Percentiles rank a stretch among this genome's conserved stretches.
phyloP scores from a whole-genome alignment of 2,113 vertebrate genomes.

The Erpornis zantholeuca region DNA sequence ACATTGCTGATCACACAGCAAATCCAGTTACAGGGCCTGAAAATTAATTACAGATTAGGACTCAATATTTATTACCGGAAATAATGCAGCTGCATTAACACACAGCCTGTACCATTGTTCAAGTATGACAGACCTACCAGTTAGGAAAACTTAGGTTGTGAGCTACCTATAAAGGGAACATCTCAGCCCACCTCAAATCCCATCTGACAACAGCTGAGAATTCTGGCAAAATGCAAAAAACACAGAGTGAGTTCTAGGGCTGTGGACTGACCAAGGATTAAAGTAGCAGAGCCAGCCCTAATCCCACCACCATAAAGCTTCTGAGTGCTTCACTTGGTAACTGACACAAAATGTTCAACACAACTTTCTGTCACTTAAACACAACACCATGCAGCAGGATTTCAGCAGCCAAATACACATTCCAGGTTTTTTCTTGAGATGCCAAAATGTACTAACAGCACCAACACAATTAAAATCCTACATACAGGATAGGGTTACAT shows the following conservation, averaged over 20 bases:
- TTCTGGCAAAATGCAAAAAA: not conserved
- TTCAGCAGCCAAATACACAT: not conserved
- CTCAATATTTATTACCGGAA: not conserved
- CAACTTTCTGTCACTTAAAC: not conserved
- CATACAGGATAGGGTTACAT: rapidly evolving
- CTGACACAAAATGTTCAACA: not conserved
- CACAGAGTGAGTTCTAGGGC: not conserved
- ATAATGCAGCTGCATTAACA: not conserved
- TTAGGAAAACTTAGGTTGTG: not conserved
- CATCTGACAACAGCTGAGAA: not conserved
- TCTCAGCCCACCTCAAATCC: not conserved
- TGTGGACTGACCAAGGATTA: not conserved
- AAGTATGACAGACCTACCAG: not conserved
- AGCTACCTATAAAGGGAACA: not conserved
- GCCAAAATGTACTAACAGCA: not conserved
- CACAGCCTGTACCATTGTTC: not conserved
- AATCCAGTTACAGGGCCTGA: not conserved
- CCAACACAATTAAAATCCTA: not conserved
- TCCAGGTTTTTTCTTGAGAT: rapidly evolving
- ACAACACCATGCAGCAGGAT: not conserved
- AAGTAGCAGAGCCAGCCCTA: not conserved
- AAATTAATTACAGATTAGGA: not conserved
- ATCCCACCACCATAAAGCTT: not conserved
- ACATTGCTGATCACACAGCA: not conserved
- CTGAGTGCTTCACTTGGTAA: not conserved